Evolutionary conservation across 2,797 vertebrate species (phyloP).

Genomic region (Gallinago solitaria): DNA sequence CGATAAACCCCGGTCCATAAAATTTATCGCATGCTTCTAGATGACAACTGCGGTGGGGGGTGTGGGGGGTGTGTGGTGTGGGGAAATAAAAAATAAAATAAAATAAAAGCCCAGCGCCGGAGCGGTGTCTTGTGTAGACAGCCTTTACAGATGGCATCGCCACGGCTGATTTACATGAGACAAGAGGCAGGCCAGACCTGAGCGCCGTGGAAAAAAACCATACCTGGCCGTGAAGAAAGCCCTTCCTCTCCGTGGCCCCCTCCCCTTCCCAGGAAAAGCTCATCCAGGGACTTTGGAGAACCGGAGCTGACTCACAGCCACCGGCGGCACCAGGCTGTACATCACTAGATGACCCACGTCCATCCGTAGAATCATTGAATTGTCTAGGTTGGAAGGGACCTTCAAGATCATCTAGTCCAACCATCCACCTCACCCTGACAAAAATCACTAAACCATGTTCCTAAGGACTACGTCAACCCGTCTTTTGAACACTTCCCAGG

Average conservation of each 20-base stretch:
- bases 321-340: too few species aligned
- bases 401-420: too few species aligned
- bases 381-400: too few species aligned
- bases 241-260: not conserved
- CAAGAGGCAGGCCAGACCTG: not conserved
- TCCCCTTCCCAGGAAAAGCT: not conserved
- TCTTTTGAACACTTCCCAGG: too few species aligned
- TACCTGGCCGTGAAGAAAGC: not conserved
- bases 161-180: slow-evolving; percentile 33
- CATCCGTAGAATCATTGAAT: too few species aligned
- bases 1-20: slow-evolving; percentile 64
- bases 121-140: not conserved
- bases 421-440: too few species aligned
- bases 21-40: slow-evolving; percentile 59
- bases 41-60: slow-evolving; percentile 26
- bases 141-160: slow-evolving; percentile 39
- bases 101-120: not conserved
- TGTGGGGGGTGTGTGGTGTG: too few species aligned
- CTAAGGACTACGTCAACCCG: too few species aligned
- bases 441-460: too few species aligned
- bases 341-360: not conserved
- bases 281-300: not conserved
- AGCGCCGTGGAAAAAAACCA: not conserved
- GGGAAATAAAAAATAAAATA: not conserved
- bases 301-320: accelerated